phyloP scores from a whole-genome alignment of 2,888 invertebrate genomes.

The Polia nebulosa region DNA sequence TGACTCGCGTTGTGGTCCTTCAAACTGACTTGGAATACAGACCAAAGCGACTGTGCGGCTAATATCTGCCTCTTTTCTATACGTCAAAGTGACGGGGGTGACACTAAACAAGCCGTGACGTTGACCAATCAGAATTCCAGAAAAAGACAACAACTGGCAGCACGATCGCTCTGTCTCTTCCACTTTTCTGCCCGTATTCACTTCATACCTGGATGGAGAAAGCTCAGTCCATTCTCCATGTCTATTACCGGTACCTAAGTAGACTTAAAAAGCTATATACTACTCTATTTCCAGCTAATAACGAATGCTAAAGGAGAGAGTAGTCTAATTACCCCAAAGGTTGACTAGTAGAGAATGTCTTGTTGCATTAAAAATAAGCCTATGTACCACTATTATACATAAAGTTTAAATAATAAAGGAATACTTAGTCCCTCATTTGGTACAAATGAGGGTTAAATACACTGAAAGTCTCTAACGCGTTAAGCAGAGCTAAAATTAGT shows the following conservation, averaged over 20 bases:
- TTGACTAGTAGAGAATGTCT: no score
- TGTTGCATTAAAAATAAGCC: no score
- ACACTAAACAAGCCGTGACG: background rate
- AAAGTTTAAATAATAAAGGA: background rate
- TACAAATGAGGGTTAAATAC: conserved; percentile 22
- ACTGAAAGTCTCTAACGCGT: conserved; percentile 8
- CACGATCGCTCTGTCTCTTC: background rate
- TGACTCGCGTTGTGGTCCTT: no score
- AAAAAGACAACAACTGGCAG: background rate
- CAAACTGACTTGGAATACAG: no score
- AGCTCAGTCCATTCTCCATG: background rate
- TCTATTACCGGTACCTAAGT: background rate
- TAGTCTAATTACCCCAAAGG: no score
- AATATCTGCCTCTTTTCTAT: background rate
- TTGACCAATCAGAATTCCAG: background rate
- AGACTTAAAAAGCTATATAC: conserved; percentile 13
- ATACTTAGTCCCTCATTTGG: conserved; percentile 2
- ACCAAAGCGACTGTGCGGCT: background rate
- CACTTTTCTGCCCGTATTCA: background rate
- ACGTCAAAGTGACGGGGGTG: background rate
- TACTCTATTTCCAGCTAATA: background rate
- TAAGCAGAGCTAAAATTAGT: conserved; percentile 13
- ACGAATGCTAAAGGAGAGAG: background rate
- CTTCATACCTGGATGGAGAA: background rate
- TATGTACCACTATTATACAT: no score